These are phyloP conservation scores for Ricordea florida DNA, from an alignment of 92 coral and sea anemone species.

Conservation along the genomic window DNA sequence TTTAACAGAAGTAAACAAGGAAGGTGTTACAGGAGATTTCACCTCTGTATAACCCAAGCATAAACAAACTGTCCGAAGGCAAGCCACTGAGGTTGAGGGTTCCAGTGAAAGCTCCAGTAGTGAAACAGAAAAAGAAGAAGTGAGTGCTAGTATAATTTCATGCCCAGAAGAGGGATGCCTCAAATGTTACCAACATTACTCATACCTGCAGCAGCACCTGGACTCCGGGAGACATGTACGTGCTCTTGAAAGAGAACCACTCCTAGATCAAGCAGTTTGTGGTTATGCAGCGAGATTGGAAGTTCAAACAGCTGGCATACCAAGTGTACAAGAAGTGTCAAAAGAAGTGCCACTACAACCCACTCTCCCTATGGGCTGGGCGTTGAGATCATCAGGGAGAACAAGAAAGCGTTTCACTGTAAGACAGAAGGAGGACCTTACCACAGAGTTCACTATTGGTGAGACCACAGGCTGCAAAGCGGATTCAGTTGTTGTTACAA, in stretches of 20 bases:
- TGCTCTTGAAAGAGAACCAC: neutral
- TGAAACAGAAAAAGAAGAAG: neutral
- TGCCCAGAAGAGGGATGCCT: neutral
- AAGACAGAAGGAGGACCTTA: slow-evolving; percentile 22
- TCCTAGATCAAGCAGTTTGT: neutral
- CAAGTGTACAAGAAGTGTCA: neutral
- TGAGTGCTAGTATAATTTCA: neutral
- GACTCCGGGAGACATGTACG: neutral
- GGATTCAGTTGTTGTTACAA: slow-evolving; percentile 8
- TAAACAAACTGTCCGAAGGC: neutral
- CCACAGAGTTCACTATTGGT: slow-evolving; percentile 3
- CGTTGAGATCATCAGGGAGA: neutral
- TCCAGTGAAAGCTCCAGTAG: neutral
- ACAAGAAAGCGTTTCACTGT: neutral
- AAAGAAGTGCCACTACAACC: too few relatives aligned
- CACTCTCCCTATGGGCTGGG: slow-evolving; percentile 37
- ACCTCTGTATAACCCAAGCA: neutral
- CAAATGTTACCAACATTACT: neutral
- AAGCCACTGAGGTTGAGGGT: neutral
- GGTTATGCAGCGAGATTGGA: slow-evolving; percentile 2
- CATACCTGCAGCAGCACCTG: neutral
- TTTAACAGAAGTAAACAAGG: neutral
- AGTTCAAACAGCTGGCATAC: neutral
- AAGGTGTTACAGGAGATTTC: neutral
- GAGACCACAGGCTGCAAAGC: slow-evolving; percentile 36